Percentiles rank a stretch among this genome's conserved stretches.
phyloP scores from a whole-genome alignment of 2,113 vertebrate genomes.

The Brienomyrus brachyistius region DNA sequence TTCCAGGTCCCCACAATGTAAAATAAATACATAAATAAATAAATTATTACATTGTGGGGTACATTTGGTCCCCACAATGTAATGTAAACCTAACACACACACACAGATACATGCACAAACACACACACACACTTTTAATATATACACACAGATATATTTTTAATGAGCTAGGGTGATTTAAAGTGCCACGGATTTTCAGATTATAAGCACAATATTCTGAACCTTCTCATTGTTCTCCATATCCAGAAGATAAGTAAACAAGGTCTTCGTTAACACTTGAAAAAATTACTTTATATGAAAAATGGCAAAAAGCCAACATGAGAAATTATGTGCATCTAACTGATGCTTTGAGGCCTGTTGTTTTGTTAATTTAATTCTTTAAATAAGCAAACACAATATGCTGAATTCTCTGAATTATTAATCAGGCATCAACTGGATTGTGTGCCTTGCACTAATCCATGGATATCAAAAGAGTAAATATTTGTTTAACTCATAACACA shows the following conservation, averaged over 20 bases:
- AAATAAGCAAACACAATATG: not conserved
- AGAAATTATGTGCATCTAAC: not conserved
- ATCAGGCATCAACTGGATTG: not conserved
- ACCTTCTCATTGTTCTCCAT: not conserved
- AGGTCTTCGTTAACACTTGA: not conserved
- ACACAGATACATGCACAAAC: not conserved
- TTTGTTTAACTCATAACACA: not conserved
- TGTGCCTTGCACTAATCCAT: not conserved
- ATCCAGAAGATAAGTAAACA: not conserved
- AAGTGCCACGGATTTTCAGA: not conserved
- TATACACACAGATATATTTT: not conserved
- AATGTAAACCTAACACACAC: too few relatives aligned
- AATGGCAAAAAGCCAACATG: not conserved
- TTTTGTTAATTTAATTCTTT: not conserved
- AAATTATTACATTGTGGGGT: too few relatives aligned
- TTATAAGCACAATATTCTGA: not conserved
- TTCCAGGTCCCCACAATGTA: too few relatives aligned
- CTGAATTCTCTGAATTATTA: not conserved
- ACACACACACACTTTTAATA: not conserved
- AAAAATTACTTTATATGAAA: not conserved
- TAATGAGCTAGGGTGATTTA: not conserved
- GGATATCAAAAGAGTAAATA: not conserved
- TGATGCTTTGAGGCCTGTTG: not conserved
- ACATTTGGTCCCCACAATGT: too few relatives aligned
- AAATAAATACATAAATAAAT: not conserved